Conservation (phyloP, 2,113 vertebrate species). For the Sisor rabdophorus region DNA sequence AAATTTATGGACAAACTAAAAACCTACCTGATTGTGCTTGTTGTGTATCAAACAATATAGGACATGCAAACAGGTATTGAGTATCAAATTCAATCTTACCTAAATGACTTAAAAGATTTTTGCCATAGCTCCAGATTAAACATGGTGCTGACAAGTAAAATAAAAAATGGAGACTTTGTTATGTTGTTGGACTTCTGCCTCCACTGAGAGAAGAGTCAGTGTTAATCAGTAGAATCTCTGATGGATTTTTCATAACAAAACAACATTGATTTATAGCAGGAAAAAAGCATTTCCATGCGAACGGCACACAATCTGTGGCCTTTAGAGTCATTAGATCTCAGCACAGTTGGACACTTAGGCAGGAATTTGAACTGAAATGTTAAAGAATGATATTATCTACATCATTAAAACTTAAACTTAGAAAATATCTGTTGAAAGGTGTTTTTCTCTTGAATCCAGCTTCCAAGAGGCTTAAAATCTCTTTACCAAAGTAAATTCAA, state of each 20-base stretch:
- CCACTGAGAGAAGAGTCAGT: not conserved
- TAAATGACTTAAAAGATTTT: not conserved
- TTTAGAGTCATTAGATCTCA: not conserved
- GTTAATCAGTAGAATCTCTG: too few species aligned
- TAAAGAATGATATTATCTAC: not conserved
- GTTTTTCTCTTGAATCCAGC: not conserved
- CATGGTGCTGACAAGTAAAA: not conserved
- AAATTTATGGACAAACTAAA: constrained; percentile 61
- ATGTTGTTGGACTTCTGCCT: not conserved
- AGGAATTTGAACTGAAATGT: not conserved
- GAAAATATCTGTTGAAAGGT: not conserved
- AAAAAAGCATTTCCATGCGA: not conserved
- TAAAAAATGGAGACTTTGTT: not conserved
- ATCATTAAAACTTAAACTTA: not conserved
- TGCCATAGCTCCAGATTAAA: not conserved
- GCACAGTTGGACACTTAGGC: not conserved
- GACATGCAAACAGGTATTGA: not conserved
- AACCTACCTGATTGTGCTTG: not conserved
- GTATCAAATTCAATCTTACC: not conserved
- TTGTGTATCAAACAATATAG: too few species aligned
- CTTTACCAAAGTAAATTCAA: too few species aligned
- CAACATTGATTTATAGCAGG: not conserved
- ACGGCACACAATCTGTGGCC: not conserved
- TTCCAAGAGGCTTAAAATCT: not conserved
- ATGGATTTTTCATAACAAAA: not conserved